phyloP scores from a whole-genome alignment of 2,113 vertebrate genomes.

The Laterallus jamaicensis region DNA sequence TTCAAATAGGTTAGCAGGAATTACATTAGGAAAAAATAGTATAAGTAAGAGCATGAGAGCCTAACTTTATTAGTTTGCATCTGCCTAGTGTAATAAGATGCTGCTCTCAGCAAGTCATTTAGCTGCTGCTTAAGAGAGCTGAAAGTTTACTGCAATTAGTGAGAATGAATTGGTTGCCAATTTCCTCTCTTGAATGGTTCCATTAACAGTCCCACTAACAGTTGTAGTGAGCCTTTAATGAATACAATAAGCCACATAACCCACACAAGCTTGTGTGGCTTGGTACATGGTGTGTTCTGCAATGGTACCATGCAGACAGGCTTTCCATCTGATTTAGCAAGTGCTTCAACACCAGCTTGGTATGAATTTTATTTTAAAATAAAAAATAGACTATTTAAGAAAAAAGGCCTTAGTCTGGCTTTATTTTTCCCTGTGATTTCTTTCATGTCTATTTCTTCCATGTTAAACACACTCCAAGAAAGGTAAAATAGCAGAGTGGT shows the following conservation, averaged over 20 bases:
- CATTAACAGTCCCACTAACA: not conserved
- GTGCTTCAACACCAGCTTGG: not conserved
- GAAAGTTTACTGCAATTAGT: constrained; percentile 22
- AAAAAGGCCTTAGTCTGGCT: not conserved
- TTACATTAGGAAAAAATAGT: not conserved
- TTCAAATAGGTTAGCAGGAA: not conserved
- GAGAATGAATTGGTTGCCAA: constrained; percentile 16
- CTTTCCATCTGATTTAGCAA: not conserved
- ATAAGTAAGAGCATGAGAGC: not conserved
- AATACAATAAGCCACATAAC: constrained; percentile 2
- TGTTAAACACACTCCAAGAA: not conserved
- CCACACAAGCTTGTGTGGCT: not conserved
- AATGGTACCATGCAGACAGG: not conserved
- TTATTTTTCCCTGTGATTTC: not conserved
- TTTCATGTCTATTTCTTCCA: not conserved
- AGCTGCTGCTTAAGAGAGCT: not conserved
- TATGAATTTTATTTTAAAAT: not conserved
- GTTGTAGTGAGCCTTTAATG: constrained; percentile 5
- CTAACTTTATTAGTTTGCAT: not conserved
- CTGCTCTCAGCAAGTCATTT: not conserved
- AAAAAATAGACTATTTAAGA: no score
- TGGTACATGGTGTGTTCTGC: not conserved
- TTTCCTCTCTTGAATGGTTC: not conserved
- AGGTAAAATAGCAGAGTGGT: not conserved
- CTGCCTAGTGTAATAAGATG: not conserved